These are phyloP conservation scores for Danionella cerebrum DNA, from an alignment of 2,113 vertebrate species.

Conservation along the genomic window DNA sequence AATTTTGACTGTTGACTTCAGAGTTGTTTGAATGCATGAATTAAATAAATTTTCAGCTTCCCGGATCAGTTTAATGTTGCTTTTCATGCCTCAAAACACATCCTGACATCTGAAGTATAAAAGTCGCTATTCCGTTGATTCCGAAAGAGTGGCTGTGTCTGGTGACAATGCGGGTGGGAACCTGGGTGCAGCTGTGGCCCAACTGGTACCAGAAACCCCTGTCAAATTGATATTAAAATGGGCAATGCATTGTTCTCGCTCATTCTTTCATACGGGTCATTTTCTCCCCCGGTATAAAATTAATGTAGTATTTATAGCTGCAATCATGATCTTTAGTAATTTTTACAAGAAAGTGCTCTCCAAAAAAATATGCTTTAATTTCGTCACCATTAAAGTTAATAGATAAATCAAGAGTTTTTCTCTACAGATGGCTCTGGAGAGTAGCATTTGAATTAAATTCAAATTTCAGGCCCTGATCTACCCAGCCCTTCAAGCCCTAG, in stretches of 20 bases:
- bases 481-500: conserved; percentile 85
- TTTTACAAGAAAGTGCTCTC: no score
- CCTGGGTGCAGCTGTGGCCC: conserved; percentile 82
- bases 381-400: no score
- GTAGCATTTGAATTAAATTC: conserved; percentile 54
- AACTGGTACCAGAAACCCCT: conserved; percentile 69
- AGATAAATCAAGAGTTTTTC: conserved; percentile 8
- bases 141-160: conserved; percentile 75
- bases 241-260: no score
- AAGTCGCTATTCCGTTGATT: conserved; percentile 72
- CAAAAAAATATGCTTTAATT: no score
- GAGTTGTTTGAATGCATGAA: no score
- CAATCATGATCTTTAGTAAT: no score
- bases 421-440: conserved; percentile 72
- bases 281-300: no score
- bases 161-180: conserved; percentile 95
- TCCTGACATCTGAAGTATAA: conserved; percentile 72
- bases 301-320: no score
- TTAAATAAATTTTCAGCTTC: no score
- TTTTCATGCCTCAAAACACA: conserved; percentile 69
- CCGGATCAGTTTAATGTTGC: conserved; percentile 81
- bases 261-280: no score
- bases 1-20: no score
- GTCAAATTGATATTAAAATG: no score
- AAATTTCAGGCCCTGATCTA: conserved; percentile 89